Evolutionary conservation across 2,888 invertebrate species (phyloP), one percentile per base, ranked within the genome.

Genomic region (Sialis lutaria): DNA sequence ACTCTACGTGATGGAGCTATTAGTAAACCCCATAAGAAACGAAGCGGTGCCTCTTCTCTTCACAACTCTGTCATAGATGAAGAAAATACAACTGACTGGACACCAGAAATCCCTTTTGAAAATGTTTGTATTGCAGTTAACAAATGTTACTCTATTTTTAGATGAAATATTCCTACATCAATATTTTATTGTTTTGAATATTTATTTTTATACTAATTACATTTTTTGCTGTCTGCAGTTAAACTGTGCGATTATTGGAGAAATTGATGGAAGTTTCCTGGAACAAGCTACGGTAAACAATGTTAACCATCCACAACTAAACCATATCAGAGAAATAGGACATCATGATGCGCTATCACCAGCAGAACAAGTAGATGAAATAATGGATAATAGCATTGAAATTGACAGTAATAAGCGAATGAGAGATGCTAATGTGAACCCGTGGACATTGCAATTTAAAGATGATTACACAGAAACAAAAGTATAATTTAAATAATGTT

Each of bases 81-180:
- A 39, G 87, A 87, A 55, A 75, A 77, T 48, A 79, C 79, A 1
- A 77, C 81, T 0, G 87, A 88, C 56, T 91, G 90, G 89, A 88
- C 79, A 22, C 89, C 91, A 0, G 91, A 91, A 68, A 87, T 90
- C 63, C 91, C 90, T 1, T 91, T 91, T 61, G 83, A 85, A 68
- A 88, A 89, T 67, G 90, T 22, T 22, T 22, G 22, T 22, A 22
- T 22, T 22, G 4, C 22, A 22, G 22, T 22, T 22, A 22, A 22
- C n/a, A n/a, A n/a, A n/a, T n/a, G n/a, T n/a, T n/a, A n/a, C n/a
- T n/a, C n/a, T n/a, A 42, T 42, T 44, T 48, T 34, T 34, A 34
- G 6, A 6, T n/a, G 6, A 30, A 8, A 40, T 8, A n/a, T n/a
- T n/a, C n/a, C n/a, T n/a, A 22, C 2, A 22, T 22, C 4, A 2